A percentile compares a stretch with the other conserved stretches of the same genome.
Conservation (phyloP, 2,113 vertebrate genomes). For the Romanogobio albipinnatus region DNA sequence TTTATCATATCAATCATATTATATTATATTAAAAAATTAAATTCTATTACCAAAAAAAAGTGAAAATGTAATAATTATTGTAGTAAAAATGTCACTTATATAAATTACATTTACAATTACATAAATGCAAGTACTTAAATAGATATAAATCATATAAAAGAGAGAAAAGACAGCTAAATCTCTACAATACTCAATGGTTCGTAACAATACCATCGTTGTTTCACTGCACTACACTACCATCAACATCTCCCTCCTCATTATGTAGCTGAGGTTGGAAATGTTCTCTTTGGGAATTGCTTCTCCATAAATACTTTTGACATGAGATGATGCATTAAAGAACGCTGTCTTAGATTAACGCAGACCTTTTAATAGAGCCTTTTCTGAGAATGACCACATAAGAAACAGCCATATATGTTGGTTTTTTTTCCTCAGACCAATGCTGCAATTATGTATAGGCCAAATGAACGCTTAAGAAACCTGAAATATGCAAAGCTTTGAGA, state of each 20-base stretch:
- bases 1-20: too few species aligned
- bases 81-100: neutral
- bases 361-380: neutral
- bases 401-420: neutral
- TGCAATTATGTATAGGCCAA: conserved; percentile 42
- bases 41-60: neutral
- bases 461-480: conserved; percentile 44
- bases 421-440: conserved; percentile 3
- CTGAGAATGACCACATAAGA: conserved; percentile 9
- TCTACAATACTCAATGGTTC: neutral
- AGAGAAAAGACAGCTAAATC: neutral
- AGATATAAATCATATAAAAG: neutral
- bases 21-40: too few species aligned
- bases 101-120: neutral
- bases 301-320: neutral
- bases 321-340: conserved; percentile 12
- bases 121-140: neutral
- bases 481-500: conserved; percentile 44
- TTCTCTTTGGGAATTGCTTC: conserved; percentile 20
- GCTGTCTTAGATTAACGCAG: conserved; percentile 2
- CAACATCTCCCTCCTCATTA: conserved; percentile 13
- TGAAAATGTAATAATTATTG: neutral
- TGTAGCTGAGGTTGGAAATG: conserved; percentile 25
- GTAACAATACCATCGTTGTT: neutral
- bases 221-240: neutral